Evolutionary conservation across 2,888 invertebrate genomes (phyloP).

Genomic region (Bellardia bayeri): DNA sequence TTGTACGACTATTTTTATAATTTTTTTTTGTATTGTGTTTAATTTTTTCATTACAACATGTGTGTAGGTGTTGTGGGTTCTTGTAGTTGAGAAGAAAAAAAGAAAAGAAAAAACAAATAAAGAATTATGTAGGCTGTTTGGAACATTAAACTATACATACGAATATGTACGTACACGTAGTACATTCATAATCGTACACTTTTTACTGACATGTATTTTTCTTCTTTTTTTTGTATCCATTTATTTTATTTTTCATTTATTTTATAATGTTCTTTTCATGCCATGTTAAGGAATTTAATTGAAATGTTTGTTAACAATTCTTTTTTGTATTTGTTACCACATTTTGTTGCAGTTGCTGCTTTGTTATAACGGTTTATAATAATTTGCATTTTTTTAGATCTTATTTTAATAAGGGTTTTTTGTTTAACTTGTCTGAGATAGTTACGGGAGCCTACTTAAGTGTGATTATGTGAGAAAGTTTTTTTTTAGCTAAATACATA

Average conservation of each 20-base stretch:
- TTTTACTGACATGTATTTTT: slow-evolving; percentile 34
- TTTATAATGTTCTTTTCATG: slow-evolving; percentile 45
- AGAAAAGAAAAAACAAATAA: slow-evolving; percentile 41
- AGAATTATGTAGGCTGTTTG: slow-evolving; percentile 68
- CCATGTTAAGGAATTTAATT: slow-evolving; percentile 66
- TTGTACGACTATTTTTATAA: slow-evolving; percentile 34
- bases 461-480: slow-evolving; percentile 45
- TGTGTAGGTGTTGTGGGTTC: slow-evolving; percentile 68
- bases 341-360: slow-evolving; percentile 43
- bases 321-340: slow-evolving; percentile 51
- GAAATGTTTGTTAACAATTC: slow-evolving; percentile 63
- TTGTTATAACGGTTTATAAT: slow-evolving; percentile 66
- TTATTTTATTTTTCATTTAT: slow-evolving; percentile 26
- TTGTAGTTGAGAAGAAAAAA: slow-evolving; percentile 41
- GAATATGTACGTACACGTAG: background rate
- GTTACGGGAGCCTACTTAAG: background rate
- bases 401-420: slow-evolving; percentile 61
- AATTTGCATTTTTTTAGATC: slow-evolving; percentile 72
- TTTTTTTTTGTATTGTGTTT: slow-evolving; percentile 1
- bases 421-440: slow-evolving; percentile 7
- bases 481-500: background rate
- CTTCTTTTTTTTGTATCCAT: slow-evolving; percentile 4
- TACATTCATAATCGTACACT: slow-evolving; percentile 30
- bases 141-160: slow-evolving; percentile 7
- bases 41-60: slow-evolving; percentile 40